These are phyloP conservation scores for Aleiodes testaceus DNA, from an alignment of 2,888 invertebrate genomes.

Conservation along the genomic window DNA sequence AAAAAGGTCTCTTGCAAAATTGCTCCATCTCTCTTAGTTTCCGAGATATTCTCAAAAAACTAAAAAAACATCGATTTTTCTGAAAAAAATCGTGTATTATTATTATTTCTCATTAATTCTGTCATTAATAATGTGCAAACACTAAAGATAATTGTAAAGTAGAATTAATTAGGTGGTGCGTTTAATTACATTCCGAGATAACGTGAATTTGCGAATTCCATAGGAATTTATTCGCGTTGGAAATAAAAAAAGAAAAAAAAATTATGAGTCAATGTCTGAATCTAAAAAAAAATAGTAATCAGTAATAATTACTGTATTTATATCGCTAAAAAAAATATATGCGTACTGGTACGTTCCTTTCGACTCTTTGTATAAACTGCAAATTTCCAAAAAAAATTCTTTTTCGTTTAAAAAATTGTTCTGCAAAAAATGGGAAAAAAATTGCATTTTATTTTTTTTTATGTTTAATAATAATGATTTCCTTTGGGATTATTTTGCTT, in stretches of 20 bases:
- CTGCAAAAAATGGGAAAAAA: no score
- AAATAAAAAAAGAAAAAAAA: conserved; percentile 12
- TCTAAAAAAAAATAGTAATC: conserved; percentile 29
- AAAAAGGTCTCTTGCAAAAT: no score
- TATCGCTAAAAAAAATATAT: conserved; percentile 46
- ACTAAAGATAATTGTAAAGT: conserved; percentile 47
- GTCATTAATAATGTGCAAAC: conserved; percentile 29
- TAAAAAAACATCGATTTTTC: no score
- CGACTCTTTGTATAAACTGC: conserved; percentile 43
- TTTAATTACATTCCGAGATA: conserved; percentile 44
- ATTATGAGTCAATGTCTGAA: conserved; percentile 33
- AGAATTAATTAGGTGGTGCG: conserved; percentile 45
- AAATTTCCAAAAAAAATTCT: neutral
- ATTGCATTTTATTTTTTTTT: conserved; percentile 12
- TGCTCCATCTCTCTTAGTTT: no score
- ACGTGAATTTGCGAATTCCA: conserved; percentile 2
- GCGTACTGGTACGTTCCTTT: conserved; percentile 69
- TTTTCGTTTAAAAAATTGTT: no score
- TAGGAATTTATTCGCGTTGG: conserved; percentile 8
- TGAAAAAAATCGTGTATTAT: no score
- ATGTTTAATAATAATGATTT: conserved; percentile 33
- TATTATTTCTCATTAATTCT: neutral
- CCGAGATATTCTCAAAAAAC: no score
- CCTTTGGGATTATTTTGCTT: conserved; percentile 62
- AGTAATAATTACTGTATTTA: conserved; percentile 35